Conservation (phyloP, 2,113 vertebrate genomes). For the Grallaria varia region DNA sequence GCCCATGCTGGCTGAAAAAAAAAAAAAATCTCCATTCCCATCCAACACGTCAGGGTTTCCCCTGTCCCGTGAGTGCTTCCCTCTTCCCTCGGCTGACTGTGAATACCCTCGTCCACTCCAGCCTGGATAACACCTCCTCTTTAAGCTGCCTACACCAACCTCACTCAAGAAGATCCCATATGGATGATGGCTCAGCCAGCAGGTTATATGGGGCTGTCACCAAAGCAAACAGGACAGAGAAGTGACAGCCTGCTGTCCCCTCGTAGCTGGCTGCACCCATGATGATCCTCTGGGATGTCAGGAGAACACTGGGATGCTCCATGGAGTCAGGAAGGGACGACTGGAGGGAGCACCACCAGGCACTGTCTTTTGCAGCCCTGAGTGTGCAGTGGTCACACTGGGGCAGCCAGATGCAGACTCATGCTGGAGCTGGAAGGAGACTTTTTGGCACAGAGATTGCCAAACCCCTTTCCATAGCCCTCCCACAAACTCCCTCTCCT, state of each 20-base stretch:
- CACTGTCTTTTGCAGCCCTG: neutral
- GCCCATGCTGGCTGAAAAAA: neutral
- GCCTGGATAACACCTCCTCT: neutral
- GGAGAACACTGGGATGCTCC: neutral
- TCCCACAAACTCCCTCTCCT: neutral
- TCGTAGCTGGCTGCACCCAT: rapidly evolving
- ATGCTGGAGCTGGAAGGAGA: neutral
- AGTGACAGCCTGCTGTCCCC: neutral
- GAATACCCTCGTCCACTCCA: rapidly evolving
- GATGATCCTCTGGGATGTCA: rapidly evolving
- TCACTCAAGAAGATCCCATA: neutral
- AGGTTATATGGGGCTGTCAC: neutral
- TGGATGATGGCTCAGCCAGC: neutral
- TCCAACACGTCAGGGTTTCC: neutral
- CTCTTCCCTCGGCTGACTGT: rapidly evolving
- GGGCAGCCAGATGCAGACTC: neutral
- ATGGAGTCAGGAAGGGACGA: neutral
- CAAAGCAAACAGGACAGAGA: neutral
- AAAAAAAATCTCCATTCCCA: neutral
- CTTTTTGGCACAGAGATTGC: neutral
- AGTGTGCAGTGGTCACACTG: neutral
- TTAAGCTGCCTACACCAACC: neutral
- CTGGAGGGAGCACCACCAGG: neutral
- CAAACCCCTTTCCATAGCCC: neutral
- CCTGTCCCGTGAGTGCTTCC: neutral